Percentiles rank a stretch among this genome's conserved stretches.
Evolutionary conservation across 2,113 vertebrate genomes (phyloP).

Genomic region (Mystacornis crossleyi): DNA sequence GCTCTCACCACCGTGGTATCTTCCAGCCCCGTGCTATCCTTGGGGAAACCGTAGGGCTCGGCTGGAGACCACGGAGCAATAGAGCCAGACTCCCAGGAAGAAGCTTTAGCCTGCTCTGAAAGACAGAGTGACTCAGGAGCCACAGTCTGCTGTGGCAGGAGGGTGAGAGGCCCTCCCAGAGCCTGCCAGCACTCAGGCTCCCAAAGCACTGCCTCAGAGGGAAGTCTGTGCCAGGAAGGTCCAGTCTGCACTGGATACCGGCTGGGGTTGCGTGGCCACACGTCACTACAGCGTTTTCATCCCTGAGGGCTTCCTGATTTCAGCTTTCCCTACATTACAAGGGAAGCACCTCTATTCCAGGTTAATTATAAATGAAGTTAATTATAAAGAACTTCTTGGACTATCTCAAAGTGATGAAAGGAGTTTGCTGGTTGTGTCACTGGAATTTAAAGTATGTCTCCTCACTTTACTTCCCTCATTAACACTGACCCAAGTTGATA

Average conservation of each 20-base stretch:
- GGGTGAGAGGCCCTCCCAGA: not conserved
- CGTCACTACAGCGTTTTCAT: not conserved
- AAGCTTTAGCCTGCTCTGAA: not conserved
- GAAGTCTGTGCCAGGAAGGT: not conserved
- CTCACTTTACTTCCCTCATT: slow-evolving; percentile 6
- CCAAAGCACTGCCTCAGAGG: not conserved
- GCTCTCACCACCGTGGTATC: not conserved
- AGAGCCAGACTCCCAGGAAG: not conserved
- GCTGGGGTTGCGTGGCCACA: not conserved
- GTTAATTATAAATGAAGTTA: slow-evolving; percentile 20
- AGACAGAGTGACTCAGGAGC: not conserved
- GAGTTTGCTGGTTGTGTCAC: not conserved
- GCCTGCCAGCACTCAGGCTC: not conserved
- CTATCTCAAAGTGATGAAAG: slow-evolving; percentile 25
- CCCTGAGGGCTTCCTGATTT: not conserved
- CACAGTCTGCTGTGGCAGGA: not conserved
- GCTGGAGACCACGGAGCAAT: not conserved
- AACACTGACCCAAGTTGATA: slow-evolving; percentile 7
- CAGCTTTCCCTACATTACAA: not conserved
- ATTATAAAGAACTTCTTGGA: slow-evolving; percentile 11
- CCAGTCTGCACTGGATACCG: not conserved
- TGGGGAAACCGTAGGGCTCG: not conserved
- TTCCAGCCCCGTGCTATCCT: accelerated
- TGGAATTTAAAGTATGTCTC: slow-evolving; percentile 31
- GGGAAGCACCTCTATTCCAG: not conserved